phyloP scores from a whole-genome alignment of 2,888 invertebrate species.

The Ptilodon capucinus region DNA sequence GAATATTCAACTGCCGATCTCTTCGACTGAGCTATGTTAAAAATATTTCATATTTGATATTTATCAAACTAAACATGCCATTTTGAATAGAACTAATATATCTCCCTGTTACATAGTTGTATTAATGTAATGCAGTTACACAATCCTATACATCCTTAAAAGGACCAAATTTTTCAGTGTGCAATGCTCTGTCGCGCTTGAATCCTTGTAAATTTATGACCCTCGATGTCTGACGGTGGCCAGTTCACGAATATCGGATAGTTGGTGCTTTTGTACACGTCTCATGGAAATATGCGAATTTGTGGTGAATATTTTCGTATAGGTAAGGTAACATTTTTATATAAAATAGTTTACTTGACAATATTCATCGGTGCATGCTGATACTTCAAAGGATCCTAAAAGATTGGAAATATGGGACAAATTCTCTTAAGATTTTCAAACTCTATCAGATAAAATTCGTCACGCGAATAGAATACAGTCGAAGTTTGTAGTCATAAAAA shows the following conservation, averaged over 20 bases:
- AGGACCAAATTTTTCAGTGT: conserved; percentile 72
- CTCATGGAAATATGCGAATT: conserved; percentile 44
- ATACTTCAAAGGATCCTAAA: too few relatives aligned
- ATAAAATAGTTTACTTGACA: not conserved
- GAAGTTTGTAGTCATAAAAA: conserved; percentile 45
- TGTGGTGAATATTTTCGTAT: conserved; percentile 7
- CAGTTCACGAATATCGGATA: conserved; percentile 61
- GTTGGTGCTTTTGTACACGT: conserved; percentile 54
- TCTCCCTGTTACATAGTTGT: not conserved
- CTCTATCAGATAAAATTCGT: conserved; percentile 21
- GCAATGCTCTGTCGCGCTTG: conserved; percentile 68
- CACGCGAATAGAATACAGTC: conserved; percentile 25
- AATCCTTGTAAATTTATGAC: conserved; percentile 78
- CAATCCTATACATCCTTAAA: conserved; percentile 39
- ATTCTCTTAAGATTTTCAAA: too few relatives aligned
- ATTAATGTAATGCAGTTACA: conserved; percentile 26
- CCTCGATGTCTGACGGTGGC: conserved; percentile 58
- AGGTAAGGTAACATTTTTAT: not conserved
- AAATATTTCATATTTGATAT: too few relatives aligned
- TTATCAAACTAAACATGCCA: too few relatives aligned
- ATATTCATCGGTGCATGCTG: not conserved
- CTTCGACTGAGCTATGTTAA: not conserved
- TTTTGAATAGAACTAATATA: too few relatives aligned
- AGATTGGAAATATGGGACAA: conserved; percentile 25
- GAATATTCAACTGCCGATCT: not conserved